Conservation (phyloP, 2,888 invertebrate genomes). For the Epinotia brunnichana region DNA sequence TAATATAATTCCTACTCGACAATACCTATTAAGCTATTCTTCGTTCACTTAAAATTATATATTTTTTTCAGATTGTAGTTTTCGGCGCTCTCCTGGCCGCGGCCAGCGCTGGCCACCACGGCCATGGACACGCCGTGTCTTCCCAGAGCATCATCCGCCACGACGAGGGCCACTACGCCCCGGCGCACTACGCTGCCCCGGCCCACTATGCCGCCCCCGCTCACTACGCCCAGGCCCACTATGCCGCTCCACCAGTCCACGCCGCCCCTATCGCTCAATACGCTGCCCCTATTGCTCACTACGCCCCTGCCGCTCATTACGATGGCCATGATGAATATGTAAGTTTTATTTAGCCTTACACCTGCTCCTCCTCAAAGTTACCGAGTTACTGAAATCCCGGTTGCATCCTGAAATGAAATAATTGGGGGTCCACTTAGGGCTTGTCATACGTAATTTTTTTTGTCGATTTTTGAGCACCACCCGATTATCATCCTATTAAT, state of each 20-base stretch:
- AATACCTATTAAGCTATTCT: background rate
- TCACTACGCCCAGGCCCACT: slow-evolving; percentile 51
- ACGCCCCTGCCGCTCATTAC: slow-evolving; percentile 48
- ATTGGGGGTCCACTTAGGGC: too few relatives aligned
- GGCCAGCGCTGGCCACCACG: slow-evolving; percentile 73
- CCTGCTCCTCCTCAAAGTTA: too few relatives aligned
- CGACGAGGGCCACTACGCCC: slow-evolving; percentile 63
- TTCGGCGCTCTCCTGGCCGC: slow-evolving; percentile 71
- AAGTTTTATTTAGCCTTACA: slow-evolving; percentile 39
- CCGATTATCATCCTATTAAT: too few relatives aligned
- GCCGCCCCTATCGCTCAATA: slow-evolving; percentile 48
- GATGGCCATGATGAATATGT: slow-evolving; percentile 55
- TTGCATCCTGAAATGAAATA: too few relatives aligned
- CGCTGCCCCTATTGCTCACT: slow-evolving; percentile 46
- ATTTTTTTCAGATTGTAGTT: slow-evolving; percentile 66
- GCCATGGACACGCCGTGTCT: slow-evolving; percentile 62
- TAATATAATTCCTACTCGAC: background rate
- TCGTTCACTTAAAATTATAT: background rate
- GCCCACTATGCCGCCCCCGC: slow-evolving; percentile 45
- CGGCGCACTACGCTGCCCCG: slow-evolving; percentile 47
- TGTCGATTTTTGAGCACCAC: too few relatives aligned
- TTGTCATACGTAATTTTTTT: too few relatives aligned
- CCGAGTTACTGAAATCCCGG: background rate
- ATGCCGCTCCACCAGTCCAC: slow-evolving; percentile 42
- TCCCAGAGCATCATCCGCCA: slow-evolving; percentile 70